A percentile compares a stretch with the other conserved stretches of the same genome.
Conservation (phyloP, 2,797 vertebrate genomes). For the Epinephelus malabaricus region DNA sequence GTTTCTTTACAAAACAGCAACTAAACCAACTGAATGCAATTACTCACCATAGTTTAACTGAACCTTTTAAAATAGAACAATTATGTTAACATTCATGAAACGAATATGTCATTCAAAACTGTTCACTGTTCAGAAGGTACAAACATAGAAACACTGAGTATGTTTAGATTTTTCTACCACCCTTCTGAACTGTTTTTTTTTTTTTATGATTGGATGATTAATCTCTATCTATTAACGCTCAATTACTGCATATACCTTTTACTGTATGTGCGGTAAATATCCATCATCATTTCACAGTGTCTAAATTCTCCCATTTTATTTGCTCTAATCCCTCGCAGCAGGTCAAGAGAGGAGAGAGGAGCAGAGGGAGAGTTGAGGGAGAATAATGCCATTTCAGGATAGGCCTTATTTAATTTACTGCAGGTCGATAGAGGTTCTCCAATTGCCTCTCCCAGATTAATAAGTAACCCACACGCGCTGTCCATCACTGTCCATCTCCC, state of each 20-base stretch:
- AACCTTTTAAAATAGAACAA: slow-evolving; percentile 12
- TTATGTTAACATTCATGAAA: not conserved
- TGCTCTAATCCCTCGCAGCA: slow-evolving; percentile 79
- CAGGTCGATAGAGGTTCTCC: slow-evolving; percentile 90
- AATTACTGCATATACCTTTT: slow-evolving; percentile 38
- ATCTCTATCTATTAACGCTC: slow-evolving; percentile 48
- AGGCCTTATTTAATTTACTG: slow-evolving; percentile 90
- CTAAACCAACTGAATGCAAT: slow-evolving; percentile 6
- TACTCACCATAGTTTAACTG: not conserved
- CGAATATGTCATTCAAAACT: not conserved
- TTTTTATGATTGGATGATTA: slow-evolving; percentile 42
- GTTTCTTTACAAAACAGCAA: slow-evolving; percentile 12
- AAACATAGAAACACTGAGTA: not conserved
- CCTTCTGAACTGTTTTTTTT: slow-evolving; percentile 7
- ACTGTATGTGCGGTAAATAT: slow-evolving; percentile 75
- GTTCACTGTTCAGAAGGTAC: not conserved
- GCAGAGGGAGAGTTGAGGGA: slow-evolving; percentile 79
- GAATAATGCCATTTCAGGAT: slow-evolving; percentile 88
- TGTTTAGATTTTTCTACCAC: slow-evolving; percentile 1
- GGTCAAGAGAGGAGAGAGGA: slow-evolving; percentile 69
- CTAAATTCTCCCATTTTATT: slow-evolving; percentile 79
- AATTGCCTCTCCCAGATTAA: slow-evolving; percentile 89
- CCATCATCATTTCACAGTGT: slow-evolving; percentile 77
- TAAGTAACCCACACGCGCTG: slow-evolving; percentile 89
- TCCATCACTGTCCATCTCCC: slow-evolving; percentile 90